Conservation (phyloP, 2,113 vertebrate species). For the Tichodroma muraria region DNA sequence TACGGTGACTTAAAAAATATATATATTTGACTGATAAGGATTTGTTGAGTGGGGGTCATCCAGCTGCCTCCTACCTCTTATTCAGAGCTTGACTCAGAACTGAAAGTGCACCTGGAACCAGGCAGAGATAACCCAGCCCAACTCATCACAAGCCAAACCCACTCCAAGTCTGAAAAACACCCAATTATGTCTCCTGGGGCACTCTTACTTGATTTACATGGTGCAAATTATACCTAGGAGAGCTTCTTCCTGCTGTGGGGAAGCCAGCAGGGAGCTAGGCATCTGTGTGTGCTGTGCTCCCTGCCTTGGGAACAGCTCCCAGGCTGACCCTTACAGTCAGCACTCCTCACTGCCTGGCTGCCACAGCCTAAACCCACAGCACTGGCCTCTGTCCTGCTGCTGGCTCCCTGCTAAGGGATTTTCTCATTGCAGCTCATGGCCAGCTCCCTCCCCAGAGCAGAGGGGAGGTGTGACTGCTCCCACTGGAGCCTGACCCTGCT, state of each 20-base stretch:
- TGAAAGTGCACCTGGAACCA: neutral
- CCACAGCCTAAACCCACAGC: neutral
- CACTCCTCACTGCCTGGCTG: neutral
- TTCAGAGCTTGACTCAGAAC: neutral
- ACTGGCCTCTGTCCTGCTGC: neutral
- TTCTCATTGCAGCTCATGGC: neutral
- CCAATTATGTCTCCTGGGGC: accelerated
- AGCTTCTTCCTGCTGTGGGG: neutral
- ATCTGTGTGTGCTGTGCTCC: neutral
- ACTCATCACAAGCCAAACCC: neutral
- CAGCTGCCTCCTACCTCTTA: conserved; percentile 7
- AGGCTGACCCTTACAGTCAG: neutral
- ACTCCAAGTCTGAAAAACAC: neutral
- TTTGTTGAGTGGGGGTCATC: neutral
- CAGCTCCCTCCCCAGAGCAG: neutral
- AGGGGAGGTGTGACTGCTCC: neutral
- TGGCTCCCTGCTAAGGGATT: neutral
- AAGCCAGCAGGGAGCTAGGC: neutral
- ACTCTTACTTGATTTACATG: neutral
- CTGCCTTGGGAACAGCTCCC: neutral
- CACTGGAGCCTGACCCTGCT: conserved; percentile 4
- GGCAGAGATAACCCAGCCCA: neutral
- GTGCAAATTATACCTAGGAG: neutral
- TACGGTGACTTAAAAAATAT: neutral
- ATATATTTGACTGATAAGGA: neutral